Base-by-base conservation (phyloP, 2,113 vertebrate species). In the Paratilapia polleni region DNA sequence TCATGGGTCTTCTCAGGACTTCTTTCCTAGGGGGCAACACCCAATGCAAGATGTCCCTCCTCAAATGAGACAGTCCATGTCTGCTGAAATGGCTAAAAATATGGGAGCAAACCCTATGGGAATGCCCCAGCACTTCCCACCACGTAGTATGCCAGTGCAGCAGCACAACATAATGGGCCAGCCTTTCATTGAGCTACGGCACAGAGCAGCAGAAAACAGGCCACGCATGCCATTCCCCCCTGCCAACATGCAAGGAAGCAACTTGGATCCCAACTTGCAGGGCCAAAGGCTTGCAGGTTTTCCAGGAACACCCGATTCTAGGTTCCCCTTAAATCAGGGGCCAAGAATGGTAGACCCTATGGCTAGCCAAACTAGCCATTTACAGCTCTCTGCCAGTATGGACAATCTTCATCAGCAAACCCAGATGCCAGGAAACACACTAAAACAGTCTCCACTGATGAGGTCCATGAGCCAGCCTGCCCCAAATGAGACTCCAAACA, bases 111-210 rank as follows among this genome's bases (percentile, higher is more conserved):
- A 88, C 66, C 43, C 96, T 0, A 78, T 96, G 41, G 97, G 96
- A 0, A 92, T 98, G 8, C 28, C 96, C n/a, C 97, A 97, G 64
- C 97, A 98, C 78, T 98, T 98, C 34, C 94, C 96, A 61, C 95
- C 96, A 0, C 97, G 96, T 78, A 94, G 95, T 24, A 94, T 98
- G 77, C 96, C 97, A 0, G 94, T 98, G 64, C 98, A 97, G 81
- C 98, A 98, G 88, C 98, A 99, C 92, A 98, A 97, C 84, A 97
- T 99, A 58, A 95, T 98, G 95, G 98, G 98, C 1, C 98, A 99
- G 81, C 97, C 97, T 0, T 99, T 98, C 78, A 99, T 99, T 6
- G 98, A 99, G 87, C 90, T 99, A 28, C 96, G 98, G 0, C 98
- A 99, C 92, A 95, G 98, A 89, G 91, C 95, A 56, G 96, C 96